Base-by-base conservation (phyloP, 2,888 invertebrate genomes). In the Ormia ochracea region DNA sequence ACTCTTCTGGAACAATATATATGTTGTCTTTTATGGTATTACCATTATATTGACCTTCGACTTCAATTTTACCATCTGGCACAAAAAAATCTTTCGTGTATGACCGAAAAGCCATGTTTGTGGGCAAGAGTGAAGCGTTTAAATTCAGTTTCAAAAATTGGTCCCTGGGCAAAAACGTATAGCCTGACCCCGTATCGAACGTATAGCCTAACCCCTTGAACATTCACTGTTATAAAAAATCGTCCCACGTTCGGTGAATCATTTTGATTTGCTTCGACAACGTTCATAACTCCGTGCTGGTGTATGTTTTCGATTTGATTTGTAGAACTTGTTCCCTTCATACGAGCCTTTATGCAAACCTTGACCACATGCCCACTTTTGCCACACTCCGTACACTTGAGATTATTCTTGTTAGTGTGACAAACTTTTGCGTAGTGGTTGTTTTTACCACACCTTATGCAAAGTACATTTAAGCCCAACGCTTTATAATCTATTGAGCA, bases 1-100 rank as follows among this genome's bases (percentile, higher is more conserved):
- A 80, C 26, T 70, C 58, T 23, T 79, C 75, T 33, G 79, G 70
- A 14, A 80, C 73, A 48, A 81, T 69, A 36, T 58, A 81, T 4
- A 73, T 59, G 63, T 77, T 73, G 17, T 81, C 77, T 12, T 17
- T 59, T 9, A 80, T 52, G 41, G 38, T 45, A n/a, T 1, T 50
- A 23, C 59, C 66, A 50, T 61, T 14, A 33, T 76, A 65, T 21
- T 65, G 38, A 9, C 48, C 68, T 5, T 66, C 28, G 3, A 73
- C 80, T 38, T 48, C 5, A 38, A 48, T 19, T 65, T 81, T 77
- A 10, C 74, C 77, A 77, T 77, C 81, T 0, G 73, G 41, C 21
- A 17, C n/a, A 26, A 74, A 38, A n/a, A n/a, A 43, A 10, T 21
- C 10, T 19, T 43, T 43, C 10, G 76, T 68, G 52, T 81, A 77